Conservation (phyloP, 2,797 vertebrate species). For the Telmatherina bonti region DNA sequence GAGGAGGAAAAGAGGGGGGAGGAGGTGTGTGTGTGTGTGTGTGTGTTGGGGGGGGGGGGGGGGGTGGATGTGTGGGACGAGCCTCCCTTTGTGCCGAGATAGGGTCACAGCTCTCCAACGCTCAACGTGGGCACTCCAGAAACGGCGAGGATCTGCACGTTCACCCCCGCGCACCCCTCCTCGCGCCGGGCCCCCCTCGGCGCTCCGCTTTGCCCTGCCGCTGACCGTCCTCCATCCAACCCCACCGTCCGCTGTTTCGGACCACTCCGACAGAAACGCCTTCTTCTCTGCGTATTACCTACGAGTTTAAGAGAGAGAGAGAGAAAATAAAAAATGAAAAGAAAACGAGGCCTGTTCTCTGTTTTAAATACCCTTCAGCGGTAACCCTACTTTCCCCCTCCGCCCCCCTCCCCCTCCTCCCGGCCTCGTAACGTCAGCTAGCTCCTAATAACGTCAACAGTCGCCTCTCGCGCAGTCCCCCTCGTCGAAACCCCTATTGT, state of each 20-base stretch:
- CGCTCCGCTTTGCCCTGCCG: constrained; percentile 29
- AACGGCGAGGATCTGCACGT: constrained; percentile 54
- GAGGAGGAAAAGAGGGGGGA: background rate
- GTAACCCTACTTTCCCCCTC: constrained; percentile 47
- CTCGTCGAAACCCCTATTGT: constrained; percentile 59
- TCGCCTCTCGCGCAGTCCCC: constrained; percentile 29
- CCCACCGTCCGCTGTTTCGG: constrained; percentile 31
- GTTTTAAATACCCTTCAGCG: constrained; percentile 44
- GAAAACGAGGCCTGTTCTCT: constrained; percentile 65
- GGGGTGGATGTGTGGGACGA: constrained; percentile 75
- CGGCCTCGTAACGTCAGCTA: constrained; percentile 58
- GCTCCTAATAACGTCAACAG: constrained; percentile 50
- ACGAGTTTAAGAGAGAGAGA: constrained; percentile 31
- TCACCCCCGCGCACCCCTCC: constrained; percentile 14
- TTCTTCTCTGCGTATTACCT: constrained; percentile 51
- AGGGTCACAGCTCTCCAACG: constrained; percentile 72
- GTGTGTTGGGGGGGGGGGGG: too few relatives aligned
- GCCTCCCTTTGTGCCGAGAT: constrained; percentile 84
- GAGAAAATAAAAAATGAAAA: background rate
- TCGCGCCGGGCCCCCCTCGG: too few relatives aligned
- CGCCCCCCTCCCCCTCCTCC: constrained; percentile 25
- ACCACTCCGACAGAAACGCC: constrained; percentile 57
- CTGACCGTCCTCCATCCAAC: constrained; percentile 52
- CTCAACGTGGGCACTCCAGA: constrained; percentile 72
- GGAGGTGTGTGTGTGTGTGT: constrained; percentile 2